A percentile compares a stretch with the other conserved stretches of the same genome.
phyloP scores from a whole-genome alignment of 2,888 invertebrate genomes.

The Rhagonycha lutea region DNA sequence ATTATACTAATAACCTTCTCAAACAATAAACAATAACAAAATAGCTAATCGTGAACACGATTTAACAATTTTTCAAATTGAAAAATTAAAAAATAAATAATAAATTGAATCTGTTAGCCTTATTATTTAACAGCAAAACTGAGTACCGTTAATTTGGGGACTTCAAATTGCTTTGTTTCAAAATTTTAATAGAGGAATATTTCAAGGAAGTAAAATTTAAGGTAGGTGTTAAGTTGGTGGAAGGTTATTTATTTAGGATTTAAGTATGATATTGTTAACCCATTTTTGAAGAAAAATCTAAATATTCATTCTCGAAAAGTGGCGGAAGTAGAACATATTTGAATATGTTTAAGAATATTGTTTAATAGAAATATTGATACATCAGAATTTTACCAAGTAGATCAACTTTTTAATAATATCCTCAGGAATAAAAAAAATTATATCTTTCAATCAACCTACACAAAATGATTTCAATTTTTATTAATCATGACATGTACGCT shows the following conservation, averaged over 20 bases:
- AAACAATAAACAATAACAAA: conserved; percentile 2
- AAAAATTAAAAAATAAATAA: neutral
- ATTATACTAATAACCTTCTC: neutral
- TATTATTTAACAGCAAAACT: neutral
- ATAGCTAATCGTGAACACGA: neutral
- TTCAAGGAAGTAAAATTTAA: neutral
- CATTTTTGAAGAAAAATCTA: neutral
- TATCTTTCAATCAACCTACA: neutral
- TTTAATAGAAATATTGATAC: neutral
- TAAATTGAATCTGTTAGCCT: neutral
- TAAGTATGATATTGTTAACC: neutral
- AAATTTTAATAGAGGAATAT: neutral
- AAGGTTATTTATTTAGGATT: neutral
- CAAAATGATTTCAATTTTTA: neutral
- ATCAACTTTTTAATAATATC: neutral
- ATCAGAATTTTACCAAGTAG: neutral
- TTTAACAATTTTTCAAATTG: neutral
- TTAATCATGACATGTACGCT: neutral
- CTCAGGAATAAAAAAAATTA: neutral
- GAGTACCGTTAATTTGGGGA: neutral
- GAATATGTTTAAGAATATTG: neutral
- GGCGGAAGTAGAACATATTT: rapidly evolving
- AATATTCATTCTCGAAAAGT: neutral
- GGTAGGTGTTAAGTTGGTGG: neutral
- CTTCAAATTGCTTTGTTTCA: neutral